Percentiles rank a stretch among this genome's conserved stretches.
These are phyloP conservation scores for Stenchaetothrips biformis DNA, from an alignment of 2,888 invertebrate species.

Conservation along the genomic window DNA sequence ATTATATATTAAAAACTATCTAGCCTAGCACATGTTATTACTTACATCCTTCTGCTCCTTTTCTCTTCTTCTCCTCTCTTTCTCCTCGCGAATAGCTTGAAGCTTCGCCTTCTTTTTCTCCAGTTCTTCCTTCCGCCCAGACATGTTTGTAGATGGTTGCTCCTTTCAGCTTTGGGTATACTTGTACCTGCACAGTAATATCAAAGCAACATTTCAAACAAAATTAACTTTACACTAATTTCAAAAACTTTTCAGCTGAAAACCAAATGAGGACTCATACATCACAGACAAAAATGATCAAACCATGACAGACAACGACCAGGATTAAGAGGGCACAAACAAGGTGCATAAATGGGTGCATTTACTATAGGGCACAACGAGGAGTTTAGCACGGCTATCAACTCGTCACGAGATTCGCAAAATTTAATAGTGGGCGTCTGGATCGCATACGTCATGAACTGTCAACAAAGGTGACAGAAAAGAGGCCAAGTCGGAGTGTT, in stretches of 20 bases:
- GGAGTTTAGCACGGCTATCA: not conserved
- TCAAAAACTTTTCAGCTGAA: not conserved
- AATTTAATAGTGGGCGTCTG: not conserved
- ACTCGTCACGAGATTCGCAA: not conserved
- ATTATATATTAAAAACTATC: constrained; percentile 4
- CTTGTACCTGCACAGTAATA: not conserved
- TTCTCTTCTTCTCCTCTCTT: constrained; percentile 76
- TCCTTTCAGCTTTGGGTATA: not conserved
- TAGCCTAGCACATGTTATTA: constrained; percentile 36
- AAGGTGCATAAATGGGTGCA: not conserved
- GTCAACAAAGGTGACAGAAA: not conserved
- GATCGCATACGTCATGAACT: not conserved
- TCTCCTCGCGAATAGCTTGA: constrained; percentile 83
- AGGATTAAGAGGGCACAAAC: not conserved
- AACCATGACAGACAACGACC: not conserved
- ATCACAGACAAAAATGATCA: not conserved
- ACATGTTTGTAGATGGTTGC: constrained; percentile 52
- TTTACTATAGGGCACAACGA: too few species aligned
- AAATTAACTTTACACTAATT: not conserved
- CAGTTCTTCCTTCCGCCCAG: constrained; percentile 86
- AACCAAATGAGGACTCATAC: not conserved
- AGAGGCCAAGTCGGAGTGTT: too few species aligned
- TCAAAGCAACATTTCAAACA: not conserved
- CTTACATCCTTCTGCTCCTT: constrained; percentile 84
- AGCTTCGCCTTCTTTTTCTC: constrained; percentile 89